These are phyloP conservation scores for Climacteris rufus DNA, from an alignment of 2,113 vertebrate species.

Conservation along the genomic window DNA sequence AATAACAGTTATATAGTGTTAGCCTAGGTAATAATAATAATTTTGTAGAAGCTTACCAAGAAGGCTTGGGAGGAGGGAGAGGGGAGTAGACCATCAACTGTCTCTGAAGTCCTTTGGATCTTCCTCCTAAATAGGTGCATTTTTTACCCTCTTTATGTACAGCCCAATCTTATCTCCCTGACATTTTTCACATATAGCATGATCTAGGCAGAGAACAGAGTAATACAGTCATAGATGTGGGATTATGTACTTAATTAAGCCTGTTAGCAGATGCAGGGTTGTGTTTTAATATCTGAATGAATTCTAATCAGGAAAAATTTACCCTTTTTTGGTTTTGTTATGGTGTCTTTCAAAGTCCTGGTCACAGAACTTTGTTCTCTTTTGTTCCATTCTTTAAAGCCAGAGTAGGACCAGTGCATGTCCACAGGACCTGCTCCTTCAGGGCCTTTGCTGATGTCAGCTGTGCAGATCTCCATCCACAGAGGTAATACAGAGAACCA, in stretches of 20 bases:
- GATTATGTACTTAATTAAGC: background rate
- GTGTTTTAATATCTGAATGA: background rate
- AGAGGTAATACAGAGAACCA: background rate
- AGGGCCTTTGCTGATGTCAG: background rate
- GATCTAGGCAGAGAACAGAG: background rate
- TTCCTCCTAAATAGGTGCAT: background rate
- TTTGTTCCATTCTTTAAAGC: background rate
- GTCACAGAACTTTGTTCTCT: background rate
- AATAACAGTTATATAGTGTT: background rate
- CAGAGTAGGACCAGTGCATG: background rate
- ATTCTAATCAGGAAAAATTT: background rate
- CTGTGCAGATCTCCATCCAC: background rate
- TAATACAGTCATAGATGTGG: background rate
- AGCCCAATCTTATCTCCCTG: background rate
- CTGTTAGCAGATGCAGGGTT: background rate
- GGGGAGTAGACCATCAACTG: background rate
- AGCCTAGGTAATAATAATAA: background rate
- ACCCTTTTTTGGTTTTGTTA: too few relatives aligned
- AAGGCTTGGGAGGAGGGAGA: background rate
- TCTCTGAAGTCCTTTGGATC: background rate
- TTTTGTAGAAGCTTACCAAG: background rate
- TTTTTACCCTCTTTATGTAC: background rate
- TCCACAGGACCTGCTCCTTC: background rate
- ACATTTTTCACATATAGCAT: background rate
- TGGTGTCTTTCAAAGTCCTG: background rate